Conservation (phyloP, 2,113 vertebrate genomes). For the Psittacara wagleri region DNA sequence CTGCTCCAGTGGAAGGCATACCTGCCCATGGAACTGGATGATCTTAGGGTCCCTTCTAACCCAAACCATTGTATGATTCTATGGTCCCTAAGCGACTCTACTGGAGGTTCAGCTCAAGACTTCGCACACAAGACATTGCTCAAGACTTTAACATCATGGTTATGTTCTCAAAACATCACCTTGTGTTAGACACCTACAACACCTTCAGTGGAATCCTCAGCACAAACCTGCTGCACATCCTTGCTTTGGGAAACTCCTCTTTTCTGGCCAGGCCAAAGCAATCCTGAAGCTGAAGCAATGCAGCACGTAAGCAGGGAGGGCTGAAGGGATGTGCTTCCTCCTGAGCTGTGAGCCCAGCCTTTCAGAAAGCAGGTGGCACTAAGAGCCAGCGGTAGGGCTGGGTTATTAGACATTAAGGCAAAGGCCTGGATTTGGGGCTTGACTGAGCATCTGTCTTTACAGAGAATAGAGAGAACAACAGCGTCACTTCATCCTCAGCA, state of each 20-base stretch:
- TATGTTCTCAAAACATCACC: neutral
- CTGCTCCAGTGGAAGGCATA: neutral
- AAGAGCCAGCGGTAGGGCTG: neutral
- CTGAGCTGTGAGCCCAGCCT: neutral
- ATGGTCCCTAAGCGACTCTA: neutral
- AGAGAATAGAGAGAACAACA: constrained; percentile 21
- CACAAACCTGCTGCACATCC: neutral
- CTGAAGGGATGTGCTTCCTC: neutral
- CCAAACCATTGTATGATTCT: neutral
- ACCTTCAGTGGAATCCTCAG: neutral
- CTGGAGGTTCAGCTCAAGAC: neutral
- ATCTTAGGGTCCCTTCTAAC: neutral
- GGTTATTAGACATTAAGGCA: constrained; percentile 9
- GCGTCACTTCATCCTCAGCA: neutral
- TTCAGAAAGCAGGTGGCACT: neutral
- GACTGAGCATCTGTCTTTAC: constrained; percentile 31
- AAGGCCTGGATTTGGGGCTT: constrained; percentile 44
- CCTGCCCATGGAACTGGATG: neutral
- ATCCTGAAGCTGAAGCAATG: neutral
- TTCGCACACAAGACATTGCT: neutral
- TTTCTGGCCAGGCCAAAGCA: neutral
- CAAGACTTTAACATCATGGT: neutral
- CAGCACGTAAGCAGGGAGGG: neutral
- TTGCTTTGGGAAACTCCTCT: neutral
- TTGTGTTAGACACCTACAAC: fast-evolving